Base-by-base conservation (phyloP, 2,888 invertebrate genomes). In the Oscheius sp. region DNA sequence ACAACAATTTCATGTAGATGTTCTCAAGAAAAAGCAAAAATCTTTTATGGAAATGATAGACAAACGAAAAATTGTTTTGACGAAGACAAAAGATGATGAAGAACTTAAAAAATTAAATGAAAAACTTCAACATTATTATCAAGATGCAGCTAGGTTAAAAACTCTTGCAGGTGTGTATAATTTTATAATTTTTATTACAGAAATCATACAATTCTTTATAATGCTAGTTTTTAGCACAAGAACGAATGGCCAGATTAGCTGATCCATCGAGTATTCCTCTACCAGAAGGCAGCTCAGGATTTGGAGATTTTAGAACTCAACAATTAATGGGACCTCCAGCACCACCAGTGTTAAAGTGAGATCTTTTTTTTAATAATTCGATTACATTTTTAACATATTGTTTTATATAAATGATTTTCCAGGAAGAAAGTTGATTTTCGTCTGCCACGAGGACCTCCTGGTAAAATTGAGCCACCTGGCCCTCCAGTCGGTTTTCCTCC, bases 401-500 rank as follows among this genome's bases (percentile, higher is more conserved):
- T 27, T 35, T 41, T 41, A 27, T 35, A 18, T 35, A 18, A 18
- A 1, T 18, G 2, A 18, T 43, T 61, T 61, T 55, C 25, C 64
- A 80, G 77, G 49, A 74, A 77, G 46, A 77, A 75, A 61, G 81
- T 81, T n/a, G 81, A 81, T 29, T 78, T 81, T 68, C 73, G 77
- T 66, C 69, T 81, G 23, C 77, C 81, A 5, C 53, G 76, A 35
- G 68, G 76, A 9, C 70, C 72, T 0, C 69, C 72, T n/a, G 69
- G 71, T n/a, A 69, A 72, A 21, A 43, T 68, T 23, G 74, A 76
- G 35, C 80, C 80, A 1, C 80, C 81, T n/a, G 86, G 86, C 13
- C 82, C 82, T 6, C 86, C 86, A 9, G 79, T 82, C 55, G 85
- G 85, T 46, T 23, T 78, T 21, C 83, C 85, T 9, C 84, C 79